Conservation (phyloP, 1,140 invertebrate species). For the Drosophila ogumai region DNA sequence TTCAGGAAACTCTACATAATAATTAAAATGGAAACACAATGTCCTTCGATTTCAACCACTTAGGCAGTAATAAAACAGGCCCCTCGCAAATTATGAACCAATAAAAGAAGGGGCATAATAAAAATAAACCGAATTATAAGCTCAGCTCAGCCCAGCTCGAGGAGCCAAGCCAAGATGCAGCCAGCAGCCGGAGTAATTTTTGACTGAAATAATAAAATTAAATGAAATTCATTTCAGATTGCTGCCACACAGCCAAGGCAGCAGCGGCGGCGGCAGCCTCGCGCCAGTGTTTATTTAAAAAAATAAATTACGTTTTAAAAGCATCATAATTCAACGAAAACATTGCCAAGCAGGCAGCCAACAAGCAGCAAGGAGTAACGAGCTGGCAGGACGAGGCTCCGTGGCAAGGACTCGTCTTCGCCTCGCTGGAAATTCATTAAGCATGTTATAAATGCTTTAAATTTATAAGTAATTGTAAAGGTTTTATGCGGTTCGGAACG, state of each 20-base stretch:
- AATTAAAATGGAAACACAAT: constrained; percentile 4
- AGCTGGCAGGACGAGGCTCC: constrained; percentile 1
- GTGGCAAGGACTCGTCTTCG: constrained; percentile 32
- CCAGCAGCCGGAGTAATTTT: constrained; percentile 60
- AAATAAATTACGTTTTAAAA: constrained; percentile 82
- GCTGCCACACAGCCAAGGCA: constrained; percentile 48
- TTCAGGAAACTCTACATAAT: neutral
- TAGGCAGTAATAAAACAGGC: constrained; percentile 50
- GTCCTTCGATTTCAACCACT: constrained; percentile 40
- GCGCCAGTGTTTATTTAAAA: constrained; percentile 74
- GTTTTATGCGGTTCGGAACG: constrained; percentile 75
- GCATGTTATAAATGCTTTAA: constrained; percentile 79
- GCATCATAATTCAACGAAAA: constrained; percentile 83
- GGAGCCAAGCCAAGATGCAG: constrained; percentile 36
- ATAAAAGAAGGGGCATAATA: constrained; percentile 55
- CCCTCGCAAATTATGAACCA: constrained; percentile 50
- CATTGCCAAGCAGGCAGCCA: constrained; percentile 57
- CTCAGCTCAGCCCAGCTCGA: constrained; percentile 59
- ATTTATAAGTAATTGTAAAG: constrained; percentile 82
- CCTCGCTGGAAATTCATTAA: constrained; percentile 75
- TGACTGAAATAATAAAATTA: constrained; percentile 81
- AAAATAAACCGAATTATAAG: constrained; percentile 70
- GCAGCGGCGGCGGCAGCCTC: constrained; percentile 23
- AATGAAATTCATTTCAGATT: constrained; percentile 80
- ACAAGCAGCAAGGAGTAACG: constrained; percentile 24